A percentile compares a stretch with the other conserved stretches of the same genome.
Conservation (phyloP, 1,140 invertebrate species). For the Zaprionus africanus region DNA sequence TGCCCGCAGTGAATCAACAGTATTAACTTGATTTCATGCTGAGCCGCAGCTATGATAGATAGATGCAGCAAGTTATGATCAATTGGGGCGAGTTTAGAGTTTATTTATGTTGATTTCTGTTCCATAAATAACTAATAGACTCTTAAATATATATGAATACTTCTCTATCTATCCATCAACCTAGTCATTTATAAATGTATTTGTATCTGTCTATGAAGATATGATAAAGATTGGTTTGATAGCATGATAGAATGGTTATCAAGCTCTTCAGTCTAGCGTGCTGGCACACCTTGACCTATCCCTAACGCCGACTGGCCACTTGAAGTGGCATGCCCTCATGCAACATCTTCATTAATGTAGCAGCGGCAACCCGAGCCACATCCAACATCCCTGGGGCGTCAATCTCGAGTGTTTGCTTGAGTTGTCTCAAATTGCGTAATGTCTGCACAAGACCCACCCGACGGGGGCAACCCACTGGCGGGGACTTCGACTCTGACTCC, state of each 20-base stretch:
- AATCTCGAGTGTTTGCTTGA: constrained; percentile 70
- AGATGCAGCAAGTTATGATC: not conserved
- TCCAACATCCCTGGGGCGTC: constrained; percentile 22
- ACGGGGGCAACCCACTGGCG: constrained; percentile 23
- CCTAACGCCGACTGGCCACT: constrained; percentile 21
- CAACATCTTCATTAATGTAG: constrained; percentile 54
- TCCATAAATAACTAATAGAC: not conserved
- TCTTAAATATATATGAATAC: not conserved
- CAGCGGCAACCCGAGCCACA: constrained; percentile 34
- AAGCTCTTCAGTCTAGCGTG: not conserved
- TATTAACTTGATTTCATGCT: not conserved
- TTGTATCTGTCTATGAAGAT: too few species aligned
- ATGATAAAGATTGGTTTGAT: too few species aligned
- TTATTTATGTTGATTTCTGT: not conserved
- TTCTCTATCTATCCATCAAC: too few species aligned
- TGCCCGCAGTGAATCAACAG: constrained; percentile 21
- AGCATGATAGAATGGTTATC: too few species aligned
- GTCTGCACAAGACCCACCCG: constrained; percentile 46
- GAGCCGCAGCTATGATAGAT: constrained; percentile 4
- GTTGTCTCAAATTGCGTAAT: constrained; percentile 77
- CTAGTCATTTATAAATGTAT: too few species aligned
- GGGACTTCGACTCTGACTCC: constrained; percentile 34
- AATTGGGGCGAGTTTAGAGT: not conserved
- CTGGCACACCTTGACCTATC: constrained; percentile 45
- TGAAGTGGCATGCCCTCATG: constrained; percentile 24